These are phyloP conservation scores for Lepidostoma basale DNA, from an alignment of 1,140 invertebrate species.

Conservation along the genomic window DNA sequence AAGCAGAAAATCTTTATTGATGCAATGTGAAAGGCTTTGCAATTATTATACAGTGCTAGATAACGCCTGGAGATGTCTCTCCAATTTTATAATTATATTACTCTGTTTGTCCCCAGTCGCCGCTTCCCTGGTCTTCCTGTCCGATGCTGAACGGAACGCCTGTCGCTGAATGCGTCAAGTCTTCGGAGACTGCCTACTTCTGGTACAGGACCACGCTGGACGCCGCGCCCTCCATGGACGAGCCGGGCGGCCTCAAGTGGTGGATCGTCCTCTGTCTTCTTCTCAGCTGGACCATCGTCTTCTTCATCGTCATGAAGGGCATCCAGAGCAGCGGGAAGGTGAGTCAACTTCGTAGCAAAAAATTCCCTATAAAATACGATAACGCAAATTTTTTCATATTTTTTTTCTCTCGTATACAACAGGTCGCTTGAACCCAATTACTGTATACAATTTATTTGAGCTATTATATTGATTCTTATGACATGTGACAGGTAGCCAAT, in stretches of 20 bases:
- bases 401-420: no score
- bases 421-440: no score
- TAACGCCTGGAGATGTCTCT: no score
- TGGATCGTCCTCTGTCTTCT: conserved; percentile 93
- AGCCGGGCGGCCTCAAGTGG: conserved; percentile 85
- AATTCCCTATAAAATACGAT: background rate
- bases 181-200: conserved; percentile 86
- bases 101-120: conserved; percentile 63
- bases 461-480: no score
- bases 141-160: conserved; percentile 75
- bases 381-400: no score
- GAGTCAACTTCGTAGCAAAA: conserved; percentile 42
- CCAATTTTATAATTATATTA: no score
- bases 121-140: conserved; percentile 84
- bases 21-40: no score
- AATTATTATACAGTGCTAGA: no score
- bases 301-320: conserved; percentile 97
- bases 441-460: no score
- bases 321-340: conserved; percentile 98
- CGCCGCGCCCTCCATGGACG: conserved; percentile 81
- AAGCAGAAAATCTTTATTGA: no score
- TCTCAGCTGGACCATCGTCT: conserved; percentile 93
- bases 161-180: conserved; percentile 77
- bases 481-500: no score
- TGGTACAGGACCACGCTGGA: conserved; percentile 88